Conservation (phyloP, 2,113 vertebrate species). For the Paedocypris sp. region DNA sequence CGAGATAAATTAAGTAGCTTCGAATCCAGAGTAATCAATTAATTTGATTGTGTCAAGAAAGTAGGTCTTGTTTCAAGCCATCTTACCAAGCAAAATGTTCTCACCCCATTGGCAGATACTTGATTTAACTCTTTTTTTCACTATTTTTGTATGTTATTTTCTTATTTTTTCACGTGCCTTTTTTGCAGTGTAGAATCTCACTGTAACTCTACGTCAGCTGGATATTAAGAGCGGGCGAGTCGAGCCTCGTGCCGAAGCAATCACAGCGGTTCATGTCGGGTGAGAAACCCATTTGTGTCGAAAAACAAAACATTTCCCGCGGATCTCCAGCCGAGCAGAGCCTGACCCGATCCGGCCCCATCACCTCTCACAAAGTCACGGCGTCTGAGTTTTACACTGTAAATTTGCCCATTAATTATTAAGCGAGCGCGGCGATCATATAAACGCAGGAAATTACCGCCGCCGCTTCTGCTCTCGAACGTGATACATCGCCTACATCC, state of each 20-base stretch:
- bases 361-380: slow-evolving; percentile 99
- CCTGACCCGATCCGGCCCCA: slow-evolving; percentile 88
- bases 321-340: slow-evolving; percentile 77
- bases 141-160: too few relatives aligned
- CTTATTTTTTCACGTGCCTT: too few relatives aligned
- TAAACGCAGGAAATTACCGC: slow-evolving; percentile 99
- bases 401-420: slow-evolving; percentile 99
- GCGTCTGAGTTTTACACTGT: slow-evolving; percentile 95
- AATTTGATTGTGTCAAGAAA: too few relatives aligned
- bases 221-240: slow-evolving; percentile 65
- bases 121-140: too few relatives aligned
- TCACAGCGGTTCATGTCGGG: slow-evolving; percentile 53
- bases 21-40: too few relatives aligned
- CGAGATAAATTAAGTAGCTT: too few relatives aligned
- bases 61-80: too few relatives aligned
- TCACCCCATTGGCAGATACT: too few relatives aligned
- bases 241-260: slow-evolving; percentile 53
- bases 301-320: slow-evolving; percentile 71
- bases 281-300: slow-evolving; percentile 77
- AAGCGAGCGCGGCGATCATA: slow-evolving; percentile 86
- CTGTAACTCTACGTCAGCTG: slow-evolving; percentile 60
- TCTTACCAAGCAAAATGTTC: too few relatives aligned
- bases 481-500: slow-evolving; percentile 85
- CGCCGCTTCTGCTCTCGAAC: slow-evolving; percentile 98
- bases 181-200: too few relatives aligned